These are phyloP conservation scores for Probosciger aterrimus DNA, from an alignment of 2,113 vertebrate species.

Conservation along the genomic window DNA sequence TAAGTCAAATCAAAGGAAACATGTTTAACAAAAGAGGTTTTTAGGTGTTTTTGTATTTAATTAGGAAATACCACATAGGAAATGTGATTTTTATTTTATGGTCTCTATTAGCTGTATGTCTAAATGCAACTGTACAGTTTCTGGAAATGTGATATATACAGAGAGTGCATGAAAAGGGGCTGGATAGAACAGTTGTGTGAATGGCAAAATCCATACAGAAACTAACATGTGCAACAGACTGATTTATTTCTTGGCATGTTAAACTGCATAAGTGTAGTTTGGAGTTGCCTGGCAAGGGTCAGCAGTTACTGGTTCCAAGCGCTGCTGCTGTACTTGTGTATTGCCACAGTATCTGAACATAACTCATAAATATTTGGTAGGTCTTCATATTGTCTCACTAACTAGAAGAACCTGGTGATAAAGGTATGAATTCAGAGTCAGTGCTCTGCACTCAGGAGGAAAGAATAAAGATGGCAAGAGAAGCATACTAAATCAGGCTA, in stretches of 20 bases:
- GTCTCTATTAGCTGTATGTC: background rate
- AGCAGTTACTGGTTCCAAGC: background rate
- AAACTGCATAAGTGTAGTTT: background rate
- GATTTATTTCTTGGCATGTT: background rate
- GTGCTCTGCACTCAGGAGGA: background rate
- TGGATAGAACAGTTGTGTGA: background rate
- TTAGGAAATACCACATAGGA: background rate
- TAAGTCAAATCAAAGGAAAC: background rate
- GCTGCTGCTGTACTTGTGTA: background rate
- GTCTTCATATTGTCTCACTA: background rate
- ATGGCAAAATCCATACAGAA: background rate
- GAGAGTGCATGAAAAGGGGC: background rate
- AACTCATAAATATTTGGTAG: background rate
- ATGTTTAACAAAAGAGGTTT: background rate
- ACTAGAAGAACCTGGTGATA: background rate
- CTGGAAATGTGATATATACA: background rate
- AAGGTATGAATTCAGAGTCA: background rate
- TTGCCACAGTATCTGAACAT: background rate
- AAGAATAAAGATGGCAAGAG: background rate
- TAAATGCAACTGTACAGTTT: background rate
- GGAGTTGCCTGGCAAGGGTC: background rate
- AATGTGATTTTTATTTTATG: background rate
- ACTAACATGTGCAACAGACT: background rate
- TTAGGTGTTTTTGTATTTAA: background rate
- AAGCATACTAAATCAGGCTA: background rate